Evolutionary conservation across 2,797 vertebrate genomes (phyloP).

Genomic region (Salmo trutta): DNA sequence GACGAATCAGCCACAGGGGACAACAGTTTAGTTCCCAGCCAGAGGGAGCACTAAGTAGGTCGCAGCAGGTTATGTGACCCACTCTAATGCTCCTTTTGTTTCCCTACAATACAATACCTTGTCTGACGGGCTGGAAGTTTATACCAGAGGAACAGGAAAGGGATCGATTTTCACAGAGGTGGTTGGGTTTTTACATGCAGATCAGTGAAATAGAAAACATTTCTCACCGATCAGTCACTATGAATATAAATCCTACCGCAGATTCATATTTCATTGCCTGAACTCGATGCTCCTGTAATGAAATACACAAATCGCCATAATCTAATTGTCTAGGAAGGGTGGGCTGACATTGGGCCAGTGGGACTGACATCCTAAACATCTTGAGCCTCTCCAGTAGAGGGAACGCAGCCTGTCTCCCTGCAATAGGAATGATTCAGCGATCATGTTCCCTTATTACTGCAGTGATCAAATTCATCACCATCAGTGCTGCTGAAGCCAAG

Average conservation of each 20-base stretch:
- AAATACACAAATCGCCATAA: conserved; percentile 35
- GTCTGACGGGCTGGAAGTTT: conserved; percentile 67
- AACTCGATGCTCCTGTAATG: conserved; percentile 18
- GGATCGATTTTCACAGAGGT: conserved; percentile 56
- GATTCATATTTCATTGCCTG: conserved; percentile 15
- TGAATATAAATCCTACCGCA: conserved; percentile 23
- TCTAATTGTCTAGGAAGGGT: conserved; percentile 49
- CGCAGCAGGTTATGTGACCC: conserved; percentile 69
- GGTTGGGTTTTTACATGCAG: conserved; percentile 19
- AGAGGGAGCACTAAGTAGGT: conserved; percentile 64
- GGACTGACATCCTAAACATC: neutral
- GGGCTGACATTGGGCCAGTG: conserved; percentile 14
- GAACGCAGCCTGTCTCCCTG: neutral
- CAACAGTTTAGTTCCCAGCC: conserved; percentile 45
- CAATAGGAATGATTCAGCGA: neutral
- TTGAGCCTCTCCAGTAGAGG: neutral
- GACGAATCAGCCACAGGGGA: neutral
- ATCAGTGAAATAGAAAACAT: conserved; percentile 29
- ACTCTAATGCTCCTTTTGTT: conserved; percentile 64
- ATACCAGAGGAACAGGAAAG: conserved; percentile 43
- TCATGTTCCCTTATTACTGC: conserved; percentile 42
- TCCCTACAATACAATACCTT: conserved; percentile 67
- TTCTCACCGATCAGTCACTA: conserved; percentile 10
- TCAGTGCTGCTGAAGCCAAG: conserved; percentile 25
- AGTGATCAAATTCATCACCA: conserved; percentile 40